Evolutionary conservation across 2,113 vertebrate genomes (phyloP), one percentile per base, ranked within the genome.

Genomic region (Polypterus bichir): DNA sequence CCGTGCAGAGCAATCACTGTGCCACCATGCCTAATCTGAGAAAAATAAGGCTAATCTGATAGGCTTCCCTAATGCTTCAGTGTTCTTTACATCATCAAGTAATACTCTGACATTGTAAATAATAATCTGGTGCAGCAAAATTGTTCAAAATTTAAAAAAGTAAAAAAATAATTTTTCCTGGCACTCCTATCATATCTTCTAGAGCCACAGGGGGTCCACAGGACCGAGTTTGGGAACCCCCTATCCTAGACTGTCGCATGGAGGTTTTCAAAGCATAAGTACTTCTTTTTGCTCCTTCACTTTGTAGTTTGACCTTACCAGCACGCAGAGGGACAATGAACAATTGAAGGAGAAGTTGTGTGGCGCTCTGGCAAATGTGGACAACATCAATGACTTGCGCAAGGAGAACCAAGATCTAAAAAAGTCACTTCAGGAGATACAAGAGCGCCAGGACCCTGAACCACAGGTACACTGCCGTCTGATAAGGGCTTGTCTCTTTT

Each of bases 301-400:
- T 60, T 47, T 9, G 10, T 68, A 88, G 86, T 73, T 80, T 9
- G 86, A 88, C 63, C 66, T 84, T 6, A 73, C 80, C 69, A 81
- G 63, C 72, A 76, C 70, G 6, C 67, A 66, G 61, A 84, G 73
- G 10, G 77, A 81, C 44, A 84, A 77, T 0, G 68, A 73, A 46
- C 65, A 66, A 47, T 62, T 84, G 4, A n/a, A 9, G 4, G 64
- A 51, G 2, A 76, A 83, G 65, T 68, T 81, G 10, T 66, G 66
- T 44, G 69, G 46, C 52, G 47, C 73, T 10, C 61, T 74, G 4
- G 62, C 8, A 11, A n/a, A 67, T 7, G 10, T 3, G 1, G 57
- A 49, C 2, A 53, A 59, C 27, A 8, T 71, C 27, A 73, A 76
- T 3, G 68, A 64, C 4, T 7, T 80, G 62, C 60, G 49, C 66